Conservation (phyloP, 2,888 invertebrate species). For the Liposcelis brunnea region DNA sequence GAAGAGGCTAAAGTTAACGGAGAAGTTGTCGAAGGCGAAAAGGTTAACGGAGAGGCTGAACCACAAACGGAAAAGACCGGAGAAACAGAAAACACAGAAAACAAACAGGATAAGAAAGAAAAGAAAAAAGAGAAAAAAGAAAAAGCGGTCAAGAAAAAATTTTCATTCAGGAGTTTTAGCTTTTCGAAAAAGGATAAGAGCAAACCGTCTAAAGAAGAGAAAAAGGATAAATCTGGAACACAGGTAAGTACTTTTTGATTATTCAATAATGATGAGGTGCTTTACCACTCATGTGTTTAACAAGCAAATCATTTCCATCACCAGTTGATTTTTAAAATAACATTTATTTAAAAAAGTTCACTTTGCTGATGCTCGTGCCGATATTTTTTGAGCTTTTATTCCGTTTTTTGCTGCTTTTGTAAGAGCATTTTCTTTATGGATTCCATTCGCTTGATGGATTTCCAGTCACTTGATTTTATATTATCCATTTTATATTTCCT, state of each 20-base stretch:
- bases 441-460: no score
- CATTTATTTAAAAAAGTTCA: no score
- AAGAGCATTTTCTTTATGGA: no score
- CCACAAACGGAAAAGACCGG: neutral
- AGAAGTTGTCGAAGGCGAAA: slow-evolving; percentile 1
- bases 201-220: slow-evolving; percentile 1
- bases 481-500: no score
- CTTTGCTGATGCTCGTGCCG: no score
- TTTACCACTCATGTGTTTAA: no score
- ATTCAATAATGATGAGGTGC: neutral
- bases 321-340: no score
- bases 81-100: neutral
- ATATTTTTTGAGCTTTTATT: no score
- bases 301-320: no score
- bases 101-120: neutral
- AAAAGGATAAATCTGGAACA: slow-evolving; percentile 1
- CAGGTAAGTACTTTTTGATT: slow-evolving; percentile 3
- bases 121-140: neutral
- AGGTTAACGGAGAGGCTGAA: slow-evolving; percentile 2
- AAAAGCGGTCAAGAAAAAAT: neutral
- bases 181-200: slow-evolving; percentile 6
- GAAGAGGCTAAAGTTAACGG: slow-evolving; percentile 4
- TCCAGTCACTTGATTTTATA: no score
- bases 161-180: slow-evolving; percentile 5
- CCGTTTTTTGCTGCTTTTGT: no score